These are phyloP conservation scores for Anoncus sp. DNA, from an alignment of 2,888 invertebrate species.

Conservation along the genomic window DNA sequence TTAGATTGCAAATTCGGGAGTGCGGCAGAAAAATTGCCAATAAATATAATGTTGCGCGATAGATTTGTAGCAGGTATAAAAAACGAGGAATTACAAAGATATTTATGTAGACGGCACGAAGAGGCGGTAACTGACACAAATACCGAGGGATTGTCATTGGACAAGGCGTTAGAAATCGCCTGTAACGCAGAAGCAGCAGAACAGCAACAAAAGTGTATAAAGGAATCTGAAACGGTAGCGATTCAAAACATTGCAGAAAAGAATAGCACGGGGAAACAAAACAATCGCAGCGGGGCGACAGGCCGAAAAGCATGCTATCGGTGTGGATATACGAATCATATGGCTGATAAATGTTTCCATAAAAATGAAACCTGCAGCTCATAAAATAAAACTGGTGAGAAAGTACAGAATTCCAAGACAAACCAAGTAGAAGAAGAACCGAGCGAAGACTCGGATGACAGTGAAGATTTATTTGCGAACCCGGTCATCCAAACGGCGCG, in stretches of 20 bases:
- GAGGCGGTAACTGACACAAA: neutral
- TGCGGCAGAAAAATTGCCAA: conserved; percentile 4
- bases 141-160: too few species aligned
- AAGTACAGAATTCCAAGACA: too few species aligned
- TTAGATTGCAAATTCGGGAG: conserved; percentile 39
- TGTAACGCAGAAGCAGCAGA: too few species aligned
- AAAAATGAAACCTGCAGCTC: conserved; percentile 35
- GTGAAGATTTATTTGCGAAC: too few species aligned
- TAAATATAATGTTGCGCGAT: conserved; percentile 49
- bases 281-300: neutral
- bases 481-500: too few species aligned
- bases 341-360: conserved; percentile 35
- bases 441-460: too few species aligned
- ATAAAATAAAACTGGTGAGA: neutral
- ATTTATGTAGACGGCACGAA: neutral
- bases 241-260: too few species aligned
- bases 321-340: conserved; percentile 37
- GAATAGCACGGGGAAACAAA: too few species aligned
- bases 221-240: too few species aligned
- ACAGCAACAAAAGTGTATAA: too few species aligned
- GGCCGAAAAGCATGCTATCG: conserved; percentile 30
- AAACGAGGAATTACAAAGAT: conserved; percentile 49
- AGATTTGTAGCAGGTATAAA: conserved; percentile 52
- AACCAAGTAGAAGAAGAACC: too few species aligned
- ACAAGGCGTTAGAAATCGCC: too few species aligned